Evolutionary conservation across 2,888 invertebrate genomes (phyloP).

Genomic region (Protonemura montana): DNA sequence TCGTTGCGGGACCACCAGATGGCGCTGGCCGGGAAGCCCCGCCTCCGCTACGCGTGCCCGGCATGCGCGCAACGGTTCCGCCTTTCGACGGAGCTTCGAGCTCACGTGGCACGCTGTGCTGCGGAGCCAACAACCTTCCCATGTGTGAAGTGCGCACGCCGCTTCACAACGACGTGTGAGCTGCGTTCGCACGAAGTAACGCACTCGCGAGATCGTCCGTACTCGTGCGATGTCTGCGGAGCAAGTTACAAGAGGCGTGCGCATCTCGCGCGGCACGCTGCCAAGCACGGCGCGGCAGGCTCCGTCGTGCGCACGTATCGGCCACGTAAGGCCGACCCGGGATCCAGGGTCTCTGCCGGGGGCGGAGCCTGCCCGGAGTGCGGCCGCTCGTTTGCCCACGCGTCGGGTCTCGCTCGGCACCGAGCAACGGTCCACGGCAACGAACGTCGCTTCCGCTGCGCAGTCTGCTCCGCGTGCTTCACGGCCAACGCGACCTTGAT

Average conservation of each 20-base stretch:
- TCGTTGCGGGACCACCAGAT: neutral
- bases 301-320: neutral
- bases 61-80: neutral
- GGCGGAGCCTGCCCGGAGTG: neutral
- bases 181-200: constrained; percentile 37
- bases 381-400: neutral
- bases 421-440: constrained; percentile 41
- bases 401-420: constrained; percentile 33
- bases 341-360: too few relatives aligned
- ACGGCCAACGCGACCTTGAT: constrained; percentile 43
- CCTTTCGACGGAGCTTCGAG: neutral
- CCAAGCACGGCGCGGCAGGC: neutral
- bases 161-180: neutral
- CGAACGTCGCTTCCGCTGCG: constrained; percentile 40
- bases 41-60: neutral
- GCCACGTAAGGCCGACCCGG: neutral
- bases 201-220: constrained; percentile 45
- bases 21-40: neutral
- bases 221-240: constrained; percentile 38
- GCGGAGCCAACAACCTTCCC: neutral
- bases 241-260: constrained; percentile 44
- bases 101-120: neutral
- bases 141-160: neutral
- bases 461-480: constrained; percentile 42
- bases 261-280: constrained; percentile 43